phyloP scores from a whole-genome alignment of 2,797 vertebrate genomes.

The Lophius americanus region DNA sequence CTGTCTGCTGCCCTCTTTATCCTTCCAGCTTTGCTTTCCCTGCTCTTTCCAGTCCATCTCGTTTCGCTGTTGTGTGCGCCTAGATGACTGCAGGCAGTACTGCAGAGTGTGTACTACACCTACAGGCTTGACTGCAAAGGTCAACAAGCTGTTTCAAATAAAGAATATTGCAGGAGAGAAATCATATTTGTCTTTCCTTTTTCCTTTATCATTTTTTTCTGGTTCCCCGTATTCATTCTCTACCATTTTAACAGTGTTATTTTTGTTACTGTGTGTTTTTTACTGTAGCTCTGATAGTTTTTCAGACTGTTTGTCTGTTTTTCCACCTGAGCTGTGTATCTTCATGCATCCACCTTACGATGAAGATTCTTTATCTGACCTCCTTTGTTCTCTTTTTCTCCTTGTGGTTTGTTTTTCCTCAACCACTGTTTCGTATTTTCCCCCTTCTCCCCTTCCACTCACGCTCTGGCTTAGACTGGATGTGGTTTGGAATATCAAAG shows the following conservation, averaged over 20 bases:
- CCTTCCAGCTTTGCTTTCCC: conserved; percentile 37
- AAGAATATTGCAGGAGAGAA: conserved; percentile 76
- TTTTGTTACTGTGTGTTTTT: conserved; percentile 5
- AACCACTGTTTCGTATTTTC: conserved; percentile 22
- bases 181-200: conserved; percentile 52
- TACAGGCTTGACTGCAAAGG: conserved; percentile 81
- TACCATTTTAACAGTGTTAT: conserved; percentile 29
- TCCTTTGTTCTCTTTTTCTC: conserved; percentile 33
- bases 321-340: conserved; percentile 19
- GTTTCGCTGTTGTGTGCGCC: conserved; percentile 51
- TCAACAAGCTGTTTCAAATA: conserved; percentile 84
- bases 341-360: conserved; percentile 57
- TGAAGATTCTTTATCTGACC: conserved; percentile 43
- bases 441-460: conserved; percentile 31
- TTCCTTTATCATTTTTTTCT: neutral
- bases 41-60: conserved; percentile 26
- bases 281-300: conserved; percentile 17
- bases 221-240: conserved; percentile 9
- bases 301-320: conserved; percentile 32
- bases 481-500: conserved; percentile 68
- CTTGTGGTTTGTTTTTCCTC: conserved; percentile 19
- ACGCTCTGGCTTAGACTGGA: conserved; percentile 30
- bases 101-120: conserved; percentile 76
- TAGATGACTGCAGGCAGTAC: conserved; percentile 77
- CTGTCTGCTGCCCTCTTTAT: conserved; percentile 35